phyloP scores from a whole-genome alignment of 2,797 vertebrate genomes.

The Salarias fasciatus region DNA sequence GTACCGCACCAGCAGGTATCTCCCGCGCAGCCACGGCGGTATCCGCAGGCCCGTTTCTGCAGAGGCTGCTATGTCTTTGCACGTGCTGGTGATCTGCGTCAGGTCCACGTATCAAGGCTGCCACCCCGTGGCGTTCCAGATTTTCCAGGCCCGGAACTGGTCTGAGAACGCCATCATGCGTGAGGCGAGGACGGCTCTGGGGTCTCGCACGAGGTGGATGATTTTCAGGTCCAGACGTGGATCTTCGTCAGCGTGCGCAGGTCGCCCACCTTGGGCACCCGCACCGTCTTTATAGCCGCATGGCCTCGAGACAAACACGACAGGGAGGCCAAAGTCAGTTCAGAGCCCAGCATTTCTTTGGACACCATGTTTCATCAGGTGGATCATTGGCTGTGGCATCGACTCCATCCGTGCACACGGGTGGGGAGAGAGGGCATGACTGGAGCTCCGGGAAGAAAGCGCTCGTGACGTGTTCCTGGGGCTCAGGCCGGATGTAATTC shows the following conservation, averaged over 20 bases:
- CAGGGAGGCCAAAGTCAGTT: slow-evolving; percentile 80
- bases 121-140: slow-evolving; percentile 84
- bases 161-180: slow-evolving; percentile 82
- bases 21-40: slow-evolving; percentile 82
- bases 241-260: slow-evolving; percentile 81
- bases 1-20: slow-evolving; percentile 85
- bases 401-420: slow-evolving; percentile 71
- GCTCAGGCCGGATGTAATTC: slow-evolving; percentile 82
- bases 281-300: slow-evolving; percentile 84
- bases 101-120: slow-evolving; percentile 84
- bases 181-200: slow-evolving; percentile 83
- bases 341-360: slow-evolving; percentile 78
- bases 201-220: slow-evolving; percentile 86
- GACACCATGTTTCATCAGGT: slow-evolving; percentile 81
- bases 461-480: slow-evolving; percentile 79
- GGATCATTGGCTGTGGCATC: slow-evolving; percentile 26
- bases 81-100: slow-evolving; percentile 82
- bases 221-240: slow-evolving; percentile 85
- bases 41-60: slow-evolving; percentile 74
- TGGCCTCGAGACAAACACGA: slow-evolving; percentile 76
- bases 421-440: slow-evolving; percentile 83
- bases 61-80: slow-evolving; percentile 82
- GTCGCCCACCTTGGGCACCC: slow-evolving; percentile 78
- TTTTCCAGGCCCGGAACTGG: slow-evolving; percentile 84
- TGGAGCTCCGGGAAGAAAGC: slow-evolving; percentile 81